Base-by-base conservation (phyloP, 2,888 invertebrate genomes). In the Ornithoptera priamus region DNA sequence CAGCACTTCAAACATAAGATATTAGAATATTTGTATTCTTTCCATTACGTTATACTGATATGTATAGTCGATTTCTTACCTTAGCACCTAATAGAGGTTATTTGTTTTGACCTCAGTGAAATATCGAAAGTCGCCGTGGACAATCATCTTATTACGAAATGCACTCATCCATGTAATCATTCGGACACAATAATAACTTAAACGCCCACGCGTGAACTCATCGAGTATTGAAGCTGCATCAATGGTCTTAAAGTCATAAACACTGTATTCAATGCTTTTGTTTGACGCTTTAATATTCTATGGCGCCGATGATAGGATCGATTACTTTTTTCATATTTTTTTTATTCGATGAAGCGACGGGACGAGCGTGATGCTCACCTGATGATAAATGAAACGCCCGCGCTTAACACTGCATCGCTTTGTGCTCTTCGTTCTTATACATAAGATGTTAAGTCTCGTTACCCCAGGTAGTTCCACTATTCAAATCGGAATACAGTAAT, bases 161-260 rank as follows among this genome's bases (percentile, higher is more conserved):
- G 72, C 75, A 76, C 65, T 75, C 75, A 76, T 70, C 77, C 79
- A 72, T 75, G 70, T 67, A 74, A 76, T 69, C 69, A 72, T 73
- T 71, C 70, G 71, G 68, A 73, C 72, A 76, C 74, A 77, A 78
- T 76, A 75, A 74, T 71, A 75, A 76, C 72, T 75, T 75, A 67
- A 69, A 74, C 76, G 72, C 79, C 78, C 76, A 80, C 77, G 71
- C 69, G 62, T 66, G 65, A 64, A 63, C 67, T 64, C 68, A 72
- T 75, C 66, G 68, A 75, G 74, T 75, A 76, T 75, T 69, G 70
- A 62, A 69, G 68, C 63, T 69, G 66, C 65, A 71, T 72, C 67
- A 71, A 68, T 59, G 67, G 62, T 61, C 57, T 71, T 69, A 58
- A 68, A 71, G 70, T 57, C 58, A 73, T 73, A 70, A 73, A 69